Evolutionary conservation across 2,113 vertebrate species (phyloP).

Genomic region (Balaeniceps rex): DNA sequence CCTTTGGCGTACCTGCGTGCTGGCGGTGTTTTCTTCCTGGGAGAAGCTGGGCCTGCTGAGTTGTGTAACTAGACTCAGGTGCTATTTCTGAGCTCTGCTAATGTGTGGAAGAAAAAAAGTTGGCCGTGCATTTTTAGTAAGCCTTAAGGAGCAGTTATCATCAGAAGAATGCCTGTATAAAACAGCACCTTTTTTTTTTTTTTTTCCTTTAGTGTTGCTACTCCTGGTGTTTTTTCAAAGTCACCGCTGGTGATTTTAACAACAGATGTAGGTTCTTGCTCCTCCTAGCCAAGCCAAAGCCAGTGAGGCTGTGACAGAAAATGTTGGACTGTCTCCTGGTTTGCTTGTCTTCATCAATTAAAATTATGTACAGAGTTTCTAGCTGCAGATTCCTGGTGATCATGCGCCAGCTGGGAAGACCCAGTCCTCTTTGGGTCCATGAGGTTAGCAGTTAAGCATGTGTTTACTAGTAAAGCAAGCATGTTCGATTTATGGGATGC

Average conservation of each 20-base stretch:
- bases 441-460: neutral
- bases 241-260: neutral
- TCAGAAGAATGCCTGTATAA: neutral
- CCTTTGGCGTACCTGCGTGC: neutral
- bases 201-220: neutral
- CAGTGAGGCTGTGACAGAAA: neutral
- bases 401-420: neutral
- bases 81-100: constrained; percentile 31
- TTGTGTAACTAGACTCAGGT: constrained; percentile 4
- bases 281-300: neutral
- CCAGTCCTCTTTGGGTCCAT: neutral
- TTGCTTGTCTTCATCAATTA: neutral
- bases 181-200: neutral
- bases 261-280: neutral
- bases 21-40: neutral
- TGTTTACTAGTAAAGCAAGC: neutral
- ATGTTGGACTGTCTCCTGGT: neutral
- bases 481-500: neutral
- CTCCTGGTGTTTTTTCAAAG: neutral
- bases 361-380: neutral
- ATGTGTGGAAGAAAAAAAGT: constrained; percentile 19
- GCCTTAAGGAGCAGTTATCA: constrained; percentile 18
- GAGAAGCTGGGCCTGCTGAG: neutral
- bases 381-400: neutral
- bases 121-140: constrained; percentile 39